Evolutionary conservation across 92 coral and sea anemone species (phyloP), one percentile per base, ranked within the genome.

Genomic region (Blastomussa wellsi): DNA sequence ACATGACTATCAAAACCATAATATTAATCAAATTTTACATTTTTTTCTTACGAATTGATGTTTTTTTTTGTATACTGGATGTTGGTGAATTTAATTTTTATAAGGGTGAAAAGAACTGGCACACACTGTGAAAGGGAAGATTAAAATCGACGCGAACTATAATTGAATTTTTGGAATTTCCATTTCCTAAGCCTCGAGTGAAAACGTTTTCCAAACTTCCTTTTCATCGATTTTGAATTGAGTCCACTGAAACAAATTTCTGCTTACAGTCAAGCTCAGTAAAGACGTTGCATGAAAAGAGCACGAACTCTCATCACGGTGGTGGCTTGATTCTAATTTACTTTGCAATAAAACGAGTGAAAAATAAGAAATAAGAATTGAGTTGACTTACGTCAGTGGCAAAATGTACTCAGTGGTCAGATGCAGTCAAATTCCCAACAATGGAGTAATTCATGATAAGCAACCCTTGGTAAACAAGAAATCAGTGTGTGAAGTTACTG

Each of bases 161-260:
- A 79, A 79, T 79, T 79, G 73, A 12, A 47, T 65, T 64, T 47
- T 41, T 32, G 5, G 29, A 66, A 80, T 20, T 57, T 42, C 78
- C 20, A 70, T 51, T 70, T 82, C 78, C 78, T 82, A 17, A 22
- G 86, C 86, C 86, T 37, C 39, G n/a, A 82, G 69, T 55, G 20
- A 35, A 32, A 77, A 82, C 37, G 24, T 69, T 71, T 80, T 49
- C 0, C 19, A 49, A 77, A 52, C 28, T 55, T 69, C 28, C 59
- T 41, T 64, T 28, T 15, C 31, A 11, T 38, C 19, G 13, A 9
- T 76, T 76, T 49, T 28, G 64, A 28, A 76, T 65, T 79, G 55
- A 51, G 26, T 33, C 31, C 31, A 39, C 57, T 29, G 39, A 62
- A 7, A 35, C 31, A 76, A 76, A 49, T 44, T 76, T 76, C 79